Base-by-base conservation (phyloP, 2,797 vertebrate genomes). In the Gadopsis bispinosus region DNA sequence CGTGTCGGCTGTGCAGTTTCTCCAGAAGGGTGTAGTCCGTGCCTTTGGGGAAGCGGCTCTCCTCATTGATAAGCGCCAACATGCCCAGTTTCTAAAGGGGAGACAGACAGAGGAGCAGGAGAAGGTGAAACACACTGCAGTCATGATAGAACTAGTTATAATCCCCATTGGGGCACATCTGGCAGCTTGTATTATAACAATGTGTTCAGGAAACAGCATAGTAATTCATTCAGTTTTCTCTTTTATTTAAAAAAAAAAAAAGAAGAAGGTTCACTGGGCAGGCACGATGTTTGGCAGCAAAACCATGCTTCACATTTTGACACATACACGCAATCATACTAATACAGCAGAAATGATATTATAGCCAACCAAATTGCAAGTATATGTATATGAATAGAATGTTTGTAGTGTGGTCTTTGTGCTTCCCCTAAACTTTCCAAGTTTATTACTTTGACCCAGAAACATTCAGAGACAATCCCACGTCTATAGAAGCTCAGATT, bases 1-100 rank as follows among this genome's bases (percentile, higher is more conserved):
- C 95, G 45, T 97, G 97, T 78, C 97, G 96, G 80, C 95, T 97
- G 93, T 98, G 96, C 75, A 98, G 95, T 84, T 98, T 98, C 93
- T 97, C 97, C 91, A 98, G 90, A 59, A 98, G 94, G 85, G 97
- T 98, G 95, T 93, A 95, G 94, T 98, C 97, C 3, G 96, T 98
- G 90, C 97, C 97, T 96, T 98, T 98, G 74, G 97, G 97, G 87
- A 98, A 98, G 83, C 97, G 95, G 88, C 97, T 98, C 88, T 98
- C 97, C 89, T 98, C 97, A 71, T 98, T 98, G 91, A 98, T 97
- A 85, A 98, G 95, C 88, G 97, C 96, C 94, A 98, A 93, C 81
- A 98, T 94, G 87, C 97, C 97, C 91, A 98, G 94, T 95, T 98
- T 98, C 97, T 97, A 89, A 73, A 90, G 75, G 64, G 47, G 72